These are phyloP conservation scores for Dryococelus australis DNA, from an alignment of 2,888 invertebrate genomes.

Conservation along the genomic window DNA sequence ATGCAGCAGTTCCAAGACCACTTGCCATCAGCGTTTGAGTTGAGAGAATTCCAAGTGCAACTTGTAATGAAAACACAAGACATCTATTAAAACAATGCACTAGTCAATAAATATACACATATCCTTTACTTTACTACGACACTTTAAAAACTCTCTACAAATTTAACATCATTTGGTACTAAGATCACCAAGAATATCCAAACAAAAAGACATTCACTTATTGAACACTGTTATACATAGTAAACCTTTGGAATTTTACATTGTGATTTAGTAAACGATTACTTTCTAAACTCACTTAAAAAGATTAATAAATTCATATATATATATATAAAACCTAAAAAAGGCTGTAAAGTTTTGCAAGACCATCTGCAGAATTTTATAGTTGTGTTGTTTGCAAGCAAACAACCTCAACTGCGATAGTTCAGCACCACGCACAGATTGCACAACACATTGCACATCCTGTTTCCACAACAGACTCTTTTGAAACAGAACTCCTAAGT, in stretches of 20 bases:
- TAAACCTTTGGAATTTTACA: background rate
- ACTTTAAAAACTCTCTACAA: constrained; percentile 3
- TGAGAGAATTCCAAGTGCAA: background rate
- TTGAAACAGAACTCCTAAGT: background rate
- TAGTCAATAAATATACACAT: constrained; percentile 16
- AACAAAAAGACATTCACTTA: background rate
- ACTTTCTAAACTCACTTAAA: background rate
- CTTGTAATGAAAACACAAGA: constrained; percentile 7
- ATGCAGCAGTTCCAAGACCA: background rate
- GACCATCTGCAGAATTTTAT: background rate
- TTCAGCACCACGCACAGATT: background rate
- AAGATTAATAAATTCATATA: background rate
- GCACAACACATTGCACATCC: background rate
- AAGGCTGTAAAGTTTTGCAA: background rate
- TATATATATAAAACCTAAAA: background rate
- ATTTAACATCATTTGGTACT: constrained; percentile 6
- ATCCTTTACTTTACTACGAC: background rate
- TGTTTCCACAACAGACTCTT: background rate
- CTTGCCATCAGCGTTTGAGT: background rate
- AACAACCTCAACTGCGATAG: background rate
- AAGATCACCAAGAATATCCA: background rate
- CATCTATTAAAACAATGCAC: background rate
- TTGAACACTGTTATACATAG: background rate
- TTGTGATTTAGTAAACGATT: background rate
- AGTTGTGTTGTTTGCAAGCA: background rate